These are phyloP conservation scores for Eupristina koningsbergeri DNA, from an alignment of 1,140 invertebrate species.

Conservation along the genomic window DNA sequence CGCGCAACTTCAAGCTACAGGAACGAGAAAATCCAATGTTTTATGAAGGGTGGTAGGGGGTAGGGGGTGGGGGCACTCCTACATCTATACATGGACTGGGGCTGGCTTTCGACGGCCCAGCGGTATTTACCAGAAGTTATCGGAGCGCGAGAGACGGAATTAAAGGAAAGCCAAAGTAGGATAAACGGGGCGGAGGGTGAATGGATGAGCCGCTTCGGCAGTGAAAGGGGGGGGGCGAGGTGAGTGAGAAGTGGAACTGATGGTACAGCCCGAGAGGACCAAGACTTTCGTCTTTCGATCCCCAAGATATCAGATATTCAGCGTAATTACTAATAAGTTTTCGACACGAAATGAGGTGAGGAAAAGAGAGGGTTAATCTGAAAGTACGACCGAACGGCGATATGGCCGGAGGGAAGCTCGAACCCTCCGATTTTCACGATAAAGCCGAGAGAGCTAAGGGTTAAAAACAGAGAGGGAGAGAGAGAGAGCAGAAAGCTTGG, in stretches of 20 bases:
- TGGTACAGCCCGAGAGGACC: conserved; percentile 37
- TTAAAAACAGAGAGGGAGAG: conserved; percentile 13
- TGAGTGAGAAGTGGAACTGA: conserved; percentile 40
- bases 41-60: neutral
- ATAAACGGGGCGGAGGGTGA: conserved; percentile 52
- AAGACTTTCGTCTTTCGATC: conserved; percentile 64
- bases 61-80: neutral
- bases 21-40: conserved; percentile 11
- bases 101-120: conserved; percentile 59
- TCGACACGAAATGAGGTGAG: conserved; percentile 74
- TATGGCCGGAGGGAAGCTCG: conserved; percentile 53
- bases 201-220: conserved; percentile 40
- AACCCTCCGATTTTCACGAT: conserved; percentile 53
- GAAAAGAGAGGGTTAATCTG: conserved; percentile 73
- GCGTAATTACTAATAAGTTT: conserved; percentile 74
- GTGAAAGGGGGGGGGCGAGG: conserved; percentile 50
- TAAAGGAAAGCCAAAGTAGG: conserved; percentile 60
- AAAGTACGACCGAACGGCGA: conserved; percentile 69
- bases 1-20: conserved; percentile 32
- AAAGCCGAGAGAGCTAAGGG: conserved; percentile 48
- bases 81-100: conserved; percentile 28
- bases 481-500: conserved; percentile 61
- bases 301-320: conserved; percentile 63
- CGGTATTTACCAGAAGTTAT: conserved; percentile 64
- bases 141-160: conserved; percentile 65